A percentile compares a stretch with the other conserved stretches of the same genome.
Conservation (phyloP, 2,888 invertebrate species). For the Drosophila recens region DNA sequence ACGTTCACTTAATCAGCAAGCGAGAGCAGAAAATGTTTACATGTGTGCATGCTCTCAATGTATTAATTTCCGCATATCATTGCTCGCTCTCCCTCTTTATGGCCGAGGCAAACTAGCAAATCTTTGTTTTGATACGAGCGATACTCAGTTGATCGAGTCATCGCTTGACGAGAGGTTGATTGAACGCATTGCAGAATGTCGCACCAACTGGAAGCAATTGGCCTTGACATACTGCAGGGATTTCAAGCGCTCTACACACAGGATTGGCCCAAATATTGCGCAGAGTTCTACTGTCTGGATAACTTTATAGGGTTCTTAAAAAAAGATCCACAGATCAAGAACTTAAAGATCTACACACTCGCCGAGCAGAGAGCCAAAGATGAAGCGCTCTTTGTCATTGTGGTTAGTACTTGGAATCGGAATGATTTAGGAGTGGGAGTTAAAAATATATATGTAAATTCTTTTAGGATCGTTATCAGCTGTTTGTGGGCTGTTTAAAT, state of each 20-base stretch:
- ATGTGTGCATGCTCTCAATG: too few species aligned
- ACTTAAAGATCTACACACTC: constrained; percentile 49
- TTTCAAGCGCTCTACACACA: constrained; percentile 27
- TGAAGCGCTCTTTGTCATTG: constrained; percentile 61
- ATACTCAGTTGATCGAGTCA: constrained; percentile 8
- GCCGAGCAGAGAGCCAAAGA: constrained; percentile 40
- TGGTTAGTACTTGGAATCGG: constrained; percentile 42
- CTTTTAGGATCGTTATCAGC: constrained; percentile 83
- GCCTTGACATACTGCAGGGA: constrained; percentile 27
- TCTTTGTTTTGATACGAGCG: too few species aligned
- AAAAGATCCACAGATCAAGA: constrained; percentile 13
- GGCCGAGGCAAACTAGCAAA: too few species aligned
- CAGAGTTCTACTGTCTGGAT: constrained; percentile 73
- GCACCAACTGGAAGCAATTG: constrained; percentile 25
- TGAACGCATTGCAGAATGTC: neutral
- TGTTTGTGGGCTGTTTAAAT: constrained; percentile 80
- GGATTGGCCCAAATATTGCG: constrained; percentile 71
- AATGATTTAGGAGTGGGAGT: neutral
- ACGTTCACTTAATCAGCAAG: too few species aligned
- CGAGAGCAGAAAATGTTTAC: too few species aligned
- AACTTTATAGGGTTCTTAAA: constrained; percentile 65
- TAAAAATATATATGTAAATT: too few species aligned
- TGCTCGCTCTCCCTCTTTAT: too few species aligned
- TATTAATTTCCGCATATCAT: too few species aligned
- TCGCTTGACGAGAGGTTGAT: neutral